Evolutionary conservation across 2,888 invertebrate species (phyloP), one percentile per base, ranked within the genome.

Genomic region (Zygaena filipendulae): DNA sequence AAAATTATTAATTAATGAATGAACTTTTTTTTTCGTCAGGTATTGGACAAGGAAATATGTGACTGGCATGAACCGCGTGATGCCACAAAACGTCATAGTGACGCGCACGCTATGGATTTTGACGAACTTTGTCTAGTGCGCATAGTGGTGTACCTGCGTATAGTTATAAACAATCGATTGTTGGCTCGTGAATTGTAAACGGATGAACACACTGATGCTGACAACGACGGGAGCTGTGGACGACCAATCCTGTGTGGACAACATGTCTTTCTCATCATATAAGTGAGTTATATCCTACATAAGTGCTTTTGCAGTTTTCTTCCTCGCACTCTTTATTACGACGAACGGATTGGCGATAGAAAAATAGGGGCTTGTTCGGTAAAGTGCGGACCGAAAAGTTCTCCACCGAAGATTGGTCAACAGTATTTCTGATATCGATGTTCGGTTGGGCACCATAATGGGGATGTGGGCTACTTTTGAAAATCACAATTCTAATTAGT

Each of bases 171-270:
- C 4, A 11, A 42, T 38, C 36, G 38, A 40, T 39, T 31, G 23
- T 26, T 38, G 39, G 45, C n/a, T 52, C 32, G 33, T 32, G 33
- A 45, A 43, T 42, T 37, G 40, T 50, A 43, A 39, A 48, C 67
- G 64, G 54, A 75, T 79, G 77, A 77, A 79, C 61, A 66, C 70
- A 55, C 77, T 79, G 45, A 79, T 79, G 79, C 74, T 79, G 45
- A 79, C 79, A 43, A 62, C 70, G 39, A 61, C 58, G 36, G 71
- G 72, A 42, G 49, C 58, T 33, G 61, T 67, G 43, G 75, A 77
- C 41, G 79, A 79, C 41, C 79, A 75, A 52, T 51, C 67, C 48
- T 71, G 69, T 49, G 61, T 68, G 40, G 75, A 77, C 45, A 75
- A 66, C 43, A 79, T 79, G 79, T 70, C 79, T 43, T 79, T 74